Evolutionary conservation across 2,888 invertebrate genomes (phyloP).

Genomic region (Agrotis ipsilon): DNA sequence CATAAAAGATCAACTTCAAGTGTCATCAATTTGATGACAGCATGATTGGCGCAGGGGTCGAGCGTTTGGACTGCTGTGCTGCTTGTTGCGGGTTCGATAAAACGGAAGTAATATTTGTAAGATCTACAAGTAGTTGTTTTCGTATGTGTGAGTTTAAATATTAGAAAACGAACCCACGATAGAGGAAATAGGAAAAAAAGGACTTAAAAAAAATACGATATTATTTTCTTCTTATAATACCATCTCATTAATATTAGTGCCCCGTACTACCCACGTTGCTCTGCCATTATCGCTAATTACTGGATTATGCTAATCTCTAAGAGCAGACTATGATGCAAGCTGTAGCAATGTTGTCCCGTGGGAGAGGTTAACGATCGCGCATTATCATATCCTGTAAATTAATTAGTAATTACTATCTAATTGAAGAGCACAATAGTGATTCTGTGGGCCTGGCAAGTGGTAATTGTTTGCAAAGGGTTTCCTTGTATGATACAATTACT

Average conservation of each 20-base stretch:
- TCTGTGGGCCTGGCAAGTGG: not conserved
- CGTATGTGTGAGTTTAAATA: too few species aligned
- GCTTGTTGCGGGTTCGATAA: too few species aligned
- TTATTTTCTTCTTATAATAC: not conserved
- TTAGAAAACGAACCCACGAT: too few species aligned
- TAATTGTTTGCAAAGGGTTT: not conserved
- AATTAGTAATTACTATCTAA: not conserved
- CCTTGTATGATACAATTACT: not conserved
- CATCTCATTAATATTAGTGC: constrained; percentile 12
- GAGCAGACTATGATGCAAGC: constrained; percentile 21
- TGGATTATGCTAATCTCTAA: constrained; percentile 55
- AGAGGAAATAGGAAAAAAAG: too few species aligned
- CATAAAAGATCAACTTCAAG: too few species aligned
- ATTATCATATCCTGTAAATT: constrained; percentile 1
- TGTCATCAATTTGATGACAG: too few species aligned
- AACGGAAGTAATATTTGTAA: too few species aligned
- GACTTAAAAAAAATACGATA: too few species aligned
- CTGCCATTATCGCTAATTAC: constrained; percentile 41
- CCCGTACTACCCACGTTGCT: not conserved
- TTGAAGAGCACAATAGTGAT: not conserved
- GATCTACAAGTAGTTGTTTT: too few species aligned
- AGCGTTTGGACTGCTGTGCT: too few species aligned
- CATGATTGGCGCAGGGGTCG: too few species aligned
- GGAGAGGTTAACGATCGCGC: not conserved
- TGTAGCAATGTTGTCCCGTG: not conserved